These are phyloP conservation scores for Paratilapia polleni DNA, from an alignment of 2,113 vertebrate species.

Conservation along the genomic window DNA sequence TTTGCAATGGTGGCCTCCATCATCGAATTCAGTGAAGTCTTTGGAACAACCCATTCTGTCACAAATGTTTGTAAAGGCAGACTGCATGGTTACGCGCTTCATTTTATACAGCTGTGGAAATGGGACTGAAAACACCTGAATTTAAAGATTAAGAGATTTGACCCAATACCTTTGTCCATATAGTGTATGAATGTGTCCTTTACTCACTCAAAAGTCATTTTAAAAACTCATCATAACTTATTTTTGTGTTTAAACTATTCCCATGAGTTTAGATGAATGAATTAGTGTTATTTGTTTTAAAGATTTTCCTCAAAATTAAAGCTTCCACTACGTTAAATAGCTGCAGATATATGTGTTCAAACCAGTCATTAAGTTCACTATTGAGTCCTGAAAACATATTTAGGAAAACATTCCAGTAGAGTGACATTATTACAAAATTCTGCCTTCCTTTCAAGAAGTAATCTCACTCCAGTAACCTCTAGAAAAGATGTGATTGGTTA, in stretches of 20 bases:
- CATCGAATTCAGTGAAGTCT: no score
- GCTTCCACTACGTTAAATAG: no score
- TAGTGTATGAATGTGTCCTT: neutral
- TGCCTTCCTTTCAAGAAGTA: no score
- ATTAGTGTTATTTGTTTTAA: neutral
- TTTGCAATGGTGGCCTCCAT: no score
- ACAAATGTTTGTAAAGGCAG: neutral
- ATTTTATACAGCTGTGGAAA: neutral
- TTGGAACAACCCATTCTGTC: neutral
- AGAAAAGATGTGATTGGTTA: neutral
- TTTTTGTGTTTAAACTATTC: neutral
- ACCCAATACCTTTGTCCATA: no score
- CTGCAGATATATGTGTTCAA: no score
- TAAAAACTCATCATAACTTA: neutral
- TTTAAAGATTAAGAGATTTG: no score
- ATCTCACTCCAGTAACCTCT: neutral
- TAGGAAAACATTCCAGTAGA: no score
- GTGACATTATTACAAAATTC: no score
- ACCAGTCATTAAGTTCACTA: no score
- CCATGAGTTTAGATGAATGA: neutral
- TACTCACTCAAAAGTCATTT: neutral
- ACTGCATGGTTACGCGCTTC: neutral
- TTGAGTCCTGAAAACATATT: no score
- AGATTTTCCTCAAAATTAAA: no score
- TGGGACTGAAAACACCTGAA: neutral